These are phyloP conservation scores for Sycobia sp. DNA, from an alignment of 1,140 invertebrate species.

Conservation along the genomic window DNA sequence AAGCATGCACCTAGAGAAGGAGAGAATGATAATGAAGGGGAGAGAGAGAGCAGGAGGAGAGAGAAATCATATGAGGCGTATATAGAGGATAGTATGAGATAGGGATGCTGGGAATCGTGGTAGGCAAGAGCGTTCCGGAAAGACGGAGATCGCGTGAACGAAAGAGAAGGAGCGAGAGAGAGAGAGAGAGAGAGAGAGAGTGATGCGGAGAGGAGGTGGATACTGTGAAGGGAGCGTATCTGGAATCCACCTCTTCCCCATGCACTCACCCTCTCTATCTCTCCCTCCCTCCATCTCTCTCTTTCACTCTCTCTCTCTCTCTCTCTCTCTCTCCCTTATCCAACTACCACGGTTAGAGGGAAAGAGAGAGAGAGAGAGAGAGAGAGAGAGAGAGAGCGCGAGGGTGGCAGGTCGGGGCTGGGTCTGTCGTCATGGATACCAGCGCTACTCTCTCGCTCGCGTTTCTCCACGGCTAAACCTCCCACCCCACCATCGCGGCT, in stretches of 20 bases:
- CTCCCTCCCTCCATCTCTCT: not conserved
- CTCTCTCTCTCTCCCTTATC: not conserved
- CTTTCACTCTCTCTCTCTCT: not conserved
- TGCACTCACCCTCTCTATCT: not conserved
- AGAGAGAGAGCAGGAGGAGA: too few relatives aligned
- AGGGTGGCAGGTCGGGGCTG: constrained; percentile 55
- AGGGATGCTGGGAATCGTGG: not conserved
- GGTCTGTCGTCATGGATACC: constrained; percentile 62
- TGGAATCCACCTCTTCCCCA: constrained; percentile 7
- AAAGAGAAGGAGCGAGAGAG: constrained; percentile 2
- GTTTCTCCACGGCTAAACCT: constrained; percentile 47
- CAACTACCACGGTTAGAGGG: too few relatives aligned
- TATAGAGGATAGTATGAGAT: not conserved
- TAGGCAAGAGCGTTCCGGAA: not conserved
- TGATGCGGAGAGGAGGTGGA: constrained; percentile 30
- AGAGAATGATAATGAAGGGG: too few relatives aligned
- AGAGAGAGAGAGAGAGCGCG: constrained; percentile 39
- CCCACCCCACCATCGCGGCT: constrained; percentile 26
- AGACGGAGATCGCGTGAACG: too few relatives aligned
- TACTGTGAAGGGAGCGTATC: constrained; percentile 36
- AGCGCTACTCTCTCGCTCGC: constrained; percentile 36
- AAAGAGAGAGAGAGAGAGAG: constrained; percentile 34
- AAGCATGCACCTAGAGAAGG: too few relatives aligned
- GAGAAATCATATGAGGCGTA: not conserved
- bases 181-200: not conserved